Percentiles rank a stretch among this genome's conserved stretches.
These are phyloP conservation scores for Denticeps clupeoides DNA, from an alignment of 2,797 vertebrate genomes.

Conservation along the genomic window DNA sequence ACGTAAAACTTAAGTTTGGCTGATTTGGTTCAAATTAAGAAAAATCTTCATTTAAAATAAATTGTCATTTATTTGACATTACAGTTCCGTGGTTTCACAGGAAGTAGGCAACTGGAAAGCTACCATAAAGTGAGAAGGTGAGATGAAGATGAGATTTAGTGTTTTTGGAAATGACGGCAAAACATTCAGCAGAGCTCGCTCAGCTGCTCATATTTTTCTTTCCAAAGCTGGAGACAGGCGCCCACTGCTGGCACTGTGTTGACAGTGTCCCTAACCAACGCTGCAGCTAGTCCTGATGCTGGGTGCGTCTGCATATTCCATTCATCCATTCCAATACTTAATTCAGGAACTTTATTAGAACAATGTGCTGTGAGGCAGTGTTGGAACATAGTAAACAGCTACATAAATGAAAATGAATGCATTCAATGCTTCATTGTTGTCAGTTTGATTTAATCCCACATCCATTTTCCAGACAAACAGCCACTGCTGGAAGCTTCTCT, in stretches of 20 bases:
- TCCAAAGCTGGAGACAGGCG: conserved; percentile 40
- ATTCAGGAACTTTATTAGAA: too few species aligned
- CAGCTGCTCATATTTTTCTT: neutral
- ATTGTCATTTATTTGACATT: too few species aligned
- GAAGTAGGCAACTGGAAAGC: conserved; percentile 16
- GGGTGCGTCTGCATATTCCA: conserved; percentile 50
- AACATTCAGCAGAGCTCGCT: neutral
- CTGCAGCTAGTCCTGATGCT: conserved; percentile 30
- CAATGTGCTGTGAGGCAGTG: too few species aligned
- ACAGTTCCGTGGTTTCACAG: conserved; percentile 16
- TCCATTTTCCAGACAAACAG: neutral
- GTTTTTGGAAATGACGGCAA: neutral
- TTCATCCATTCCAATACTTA: too few species aligned
- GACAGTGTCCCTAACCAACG: conserved; percentile 52
- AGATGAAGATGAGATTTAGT: conserved; percentile 3
- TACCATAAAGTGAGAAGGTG: conserved; percentile 32
- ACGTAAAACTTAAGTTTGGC: too few species aligned
- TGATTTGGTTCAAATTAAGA: too few species aligned
- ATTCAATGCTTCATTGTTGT: too few species aligned
- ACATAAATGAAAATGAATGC: too few species aligned
- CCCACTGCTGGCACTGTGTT: conserved; percentile 44
- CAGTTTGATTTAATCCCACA: too few species aligned
- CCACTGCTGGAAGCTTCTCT: conserved; percentile 23
- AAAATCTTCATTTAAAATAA: too few species aligned
- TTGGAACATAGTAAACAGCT: too few species aligned